Percentiles rank a stretch among this genome's conserved stretches.
phyloP scores from a whole-genome alignment of 2,888 invertebrate species.

The Drosophila rubida region DNA sequence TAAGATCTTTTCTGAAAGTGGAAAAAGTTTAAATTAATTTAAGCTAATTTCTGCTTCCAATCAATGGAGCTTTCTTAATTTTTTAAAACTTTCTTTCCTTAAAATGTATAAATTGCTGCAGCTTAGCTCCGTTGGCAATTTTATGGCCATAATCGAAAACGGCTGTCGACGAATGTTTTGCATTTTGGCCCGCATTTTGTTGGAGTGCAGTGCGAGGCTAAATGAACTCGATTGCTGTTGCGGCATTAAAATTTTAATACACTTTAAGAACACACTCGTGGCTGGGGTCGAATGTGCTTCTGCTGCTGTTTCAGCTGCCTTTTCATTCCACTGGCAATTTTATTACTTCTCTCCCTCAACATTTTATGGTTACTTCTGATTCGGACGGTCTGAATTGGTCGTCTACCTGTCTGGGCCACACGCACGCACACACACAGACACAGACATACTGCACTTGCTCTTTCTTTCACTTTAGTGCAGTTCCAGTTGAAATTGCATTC shows the following conservation, averaged over 20 bases:
- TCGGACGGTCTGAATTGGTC: constrained; percentile 3
- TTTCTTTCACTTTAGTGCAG: constrained; percentile 41
- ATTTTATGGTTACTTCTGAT: constrained; percentile 20
- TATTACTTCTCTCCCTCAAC: constrained; percentile 2
- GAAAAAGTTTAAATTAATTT: no score
- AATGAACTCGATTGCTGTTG: constrained; percentile 4
- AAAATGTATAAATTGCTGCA: no score
- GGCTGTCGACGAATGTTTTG: no score
- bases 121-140: no score
- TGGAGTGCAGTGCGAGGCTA: not conserved
- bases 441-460: constrained; percentile 14
- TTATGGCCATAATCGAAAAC: no score
- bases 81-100: no score
- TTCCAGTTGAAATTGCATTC: constrained; percentile 55
- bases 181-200: no score
- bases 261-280: not conserved
- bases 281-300: not conserved
- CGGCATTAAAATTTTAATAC: constrained; percentile 1
- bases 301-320: not conserved
- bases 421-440: not conserved
- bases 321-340: constrained; percentile 1
- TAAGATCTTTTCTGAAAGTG: no score
- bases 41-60: no score
- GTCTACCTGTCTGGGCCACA: constrained; percentile 11
- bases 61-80: no score